Evolutionary conservation across 2,113 vertebrate genomes (phyloP).

Genomic region (Ciconia maguari): DNA sequence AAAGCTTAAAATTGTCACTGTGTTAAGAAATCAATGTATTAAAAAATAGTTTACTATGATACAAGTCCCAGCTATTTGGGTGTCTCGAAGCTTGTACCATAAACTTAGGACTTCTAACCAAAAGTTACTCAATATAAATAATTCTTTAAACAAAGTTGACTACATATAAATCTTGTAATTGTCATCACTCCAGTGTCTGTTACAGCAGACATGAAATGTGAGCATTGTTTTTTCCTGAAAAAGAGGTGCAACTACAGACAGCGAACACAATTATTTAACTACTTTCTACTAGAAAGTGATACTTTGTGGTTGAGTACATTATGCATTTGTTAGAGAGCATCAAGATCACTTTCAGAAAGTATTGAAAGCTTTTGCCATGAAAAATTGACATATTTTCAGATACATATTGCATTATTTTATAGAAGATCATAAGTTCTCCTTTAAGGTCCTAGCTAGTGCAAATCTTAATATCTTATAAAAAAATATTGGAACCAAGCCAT

Average conservation of each 20-base stretch:
- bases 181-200: neutral
- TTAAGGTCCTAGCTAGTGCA: neutral
- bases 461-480: conserved; percentile 2
- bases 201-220: neutral
- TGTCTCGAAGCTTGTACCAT: neutral
- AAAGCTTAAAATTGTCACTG: neutral
- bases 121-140: neutral
- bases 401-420: neutral
- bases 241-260: neutral
- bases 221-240: neutral
- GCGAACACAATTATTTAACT: neutral
- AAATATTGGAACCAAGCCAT: neutral
- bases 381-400: neutral
- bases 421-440: neutral
- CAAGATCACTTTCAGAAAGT: neutral
- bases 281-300: neutral
- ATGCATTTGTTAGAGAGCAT: neutral
- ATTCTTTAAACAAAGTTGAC: neutral
- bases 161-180: neutral
- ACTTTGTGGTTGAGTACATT: neutral
- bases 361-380: neutral
- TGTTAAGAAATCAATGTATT: neutral
- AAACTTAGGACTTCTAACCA: neutral
- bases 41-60: neutral
- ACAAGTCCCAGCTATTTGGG: neutral